These are phyloP conservation scores for Gobionotothen gibberifrons DNA, from an alignment of 2,797 vertebrate species.

Conservation along the genomic window DNA sequence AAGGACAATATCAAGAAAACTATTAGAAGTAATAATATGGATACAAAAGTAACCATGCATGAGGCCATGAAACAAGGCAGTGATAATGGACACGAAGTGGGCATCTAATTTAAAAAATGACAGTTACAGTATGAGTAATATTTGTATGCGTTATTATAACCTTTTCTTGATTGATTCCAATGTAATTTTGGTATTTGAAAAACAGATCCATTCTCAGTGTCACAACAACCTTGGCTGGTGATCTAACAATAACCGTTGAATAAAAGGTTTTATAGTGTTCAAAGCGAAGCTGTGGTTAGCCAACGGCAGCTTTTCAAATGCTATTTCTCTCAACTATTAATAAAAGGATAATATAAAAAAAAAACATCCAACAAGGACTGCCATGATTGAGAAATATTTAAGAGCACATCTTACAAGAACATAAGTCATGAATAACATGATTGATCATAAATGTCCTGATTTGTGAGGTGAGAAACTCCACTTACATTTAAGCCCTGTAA, in stretches of 20 bases:
- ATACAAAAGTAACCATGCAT: slow-evolving; percentile 56
- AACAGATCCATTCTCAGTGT: slow-evolving; percentile 7
- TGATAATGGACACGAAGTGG: slow-evolving; percentile 69
- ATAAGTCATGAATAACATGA: slow-evolving; percentile 54
- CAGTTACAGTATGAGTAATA: slow-evolving; percentile 30
- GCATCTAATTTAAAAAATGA: slow-evolving; percentile 47
- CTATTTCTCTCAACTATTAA: slow-evolving; percentile 22
- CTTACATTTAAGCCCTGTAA: slow-evolving; percentile 38
- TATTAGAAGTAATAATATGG: slow-evolving; percentile 48
- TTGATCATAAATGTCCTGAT: slow-evolving; percentile 55
- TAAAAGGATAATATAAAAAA: slow-evolving; percentile 36
- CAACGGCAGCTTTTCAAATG: slow-evolving; percentile 29
- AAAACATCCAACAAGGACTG: slow-evolving; percentile 28
- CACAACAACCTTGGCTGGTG: slow-evolving; percentile 26
- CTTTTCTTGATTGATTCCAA: slow-evolving; percentile 22
- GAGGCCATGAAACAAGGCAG: slow-evolving; percentile 59
- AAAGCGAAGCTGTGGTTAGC: slow-evolving; percentile 5
- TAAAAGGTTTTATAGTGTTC: neutral
- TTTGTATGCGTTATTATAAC: slow-evolving; percentile 25
- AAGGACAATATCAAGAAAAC: slow-evolving; percentile 34
- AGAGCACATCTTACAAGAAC: slow-evolving; percentile 63
- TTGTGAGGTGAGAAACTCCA: slow-evolving; percentile 22
- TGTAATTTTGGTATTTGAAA: slow-evolving; percentile 12
- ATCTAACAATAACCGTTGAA: neutral
- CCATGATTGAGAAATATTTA: slow-evolving; percentile 48